Evolutionary conservation across 2,888 invertebrate species (phyloP).

Genomic region (Pilophorus perplexus): DNA sequence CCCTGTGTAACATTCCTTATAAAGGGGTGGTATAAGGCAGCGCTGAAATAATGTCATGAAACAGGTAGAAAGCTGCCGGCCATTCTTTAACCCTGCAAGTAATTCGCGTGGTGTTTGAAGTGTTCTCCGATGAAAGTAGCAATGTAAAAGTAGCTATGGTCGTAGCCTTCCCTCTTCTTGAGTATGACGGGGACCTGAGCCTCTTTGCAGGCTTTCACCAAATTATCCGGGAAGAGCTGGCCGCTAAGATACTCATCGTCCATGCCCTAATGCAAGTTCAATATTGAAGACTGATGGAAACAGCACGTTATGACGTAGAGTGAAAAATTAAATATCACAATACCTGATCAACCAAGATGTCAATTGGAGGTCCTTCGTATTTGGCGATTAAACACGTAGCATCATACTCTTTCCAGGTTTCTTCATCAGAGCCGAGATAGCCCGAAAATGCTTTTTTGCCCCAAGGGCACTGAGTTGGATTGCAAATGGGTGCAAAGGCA

Average conservation of each 20-base stretch:
- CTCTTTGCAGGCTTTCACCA: slow-evolving; percentile 68
- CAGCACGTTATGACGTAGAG: neutral
- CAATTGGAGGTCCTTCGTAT: slow-evolving; percentile 79
- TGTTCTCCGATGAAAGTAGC: slow-evolving; percentile 90
- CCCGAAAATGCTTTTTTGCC: slow-evolving; percentile 81
- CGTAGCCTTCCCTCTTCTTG: slow-evolving; percentile 79
- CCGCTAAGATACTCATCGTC: slow-evolving; percentile 77
- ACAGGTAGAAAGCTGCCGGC: too few species aligned
- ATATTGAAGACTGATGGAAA: neutral
- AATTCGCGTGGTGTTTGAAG: slow-evolving; percentile 81
- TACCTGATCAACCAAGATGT: slow-evolving; percentile 87
- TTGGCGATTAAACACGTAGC: slow-evolving; percentile 75
- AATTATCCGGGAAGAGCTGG: slow-evolving; percentile 80
- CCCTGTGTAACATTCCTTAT: too few species aligned
- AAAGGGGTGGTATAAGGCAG: too few species aligned
- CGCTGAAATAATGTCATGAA: too few species aligned
- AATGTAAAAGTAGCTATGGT: slow-evolving; percentile 93
- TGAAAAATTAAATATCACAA: neutral
- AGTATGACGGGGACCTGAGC: slow-evolving; percentile 67
- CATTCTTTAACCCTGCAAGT: slow-evolving; percentile 55
- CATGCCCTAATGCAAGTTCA: slow-evolving; percentile 65
- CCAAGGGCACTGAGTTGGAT: slow-evolving; percentile 82
- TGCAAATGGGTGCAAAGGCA: slow-evolving; percentile 92
- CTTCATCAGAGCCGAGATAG: slow-evolving; percentile 59
- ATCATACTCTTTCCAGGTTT: slow-evolving; percentile 82